phyloP scores from a whole-genome alignment of 2,797 vertebrate species.

The Halcyon smyrnensis region DNA sequence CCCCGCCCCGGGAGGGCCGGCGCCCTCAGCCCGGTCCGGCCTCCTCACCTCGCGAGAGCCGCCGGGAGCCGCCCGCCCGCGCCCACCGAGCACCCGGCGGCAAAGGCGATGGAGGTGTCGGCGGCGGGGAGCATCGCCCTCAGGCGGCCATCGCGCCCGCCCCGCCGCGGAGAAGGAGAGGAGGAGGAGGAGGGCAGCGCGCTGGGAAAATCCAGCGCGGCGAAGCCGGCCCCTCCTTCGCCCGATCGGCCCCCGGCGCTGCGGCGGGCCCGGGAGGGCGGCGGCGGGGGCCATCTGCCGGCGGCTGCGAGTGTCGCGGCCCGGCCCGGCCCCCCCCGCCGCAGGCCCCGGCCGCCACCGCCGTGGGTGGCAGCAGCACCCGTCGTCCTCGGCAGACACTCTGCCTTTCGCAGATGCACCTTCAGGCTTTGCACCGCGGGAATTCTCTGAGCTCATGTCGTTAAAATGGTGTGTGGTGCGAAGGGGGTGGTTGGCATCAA shows the following conservation, averaged over 20 bases:
- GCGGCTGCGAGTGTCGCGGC: neutral
- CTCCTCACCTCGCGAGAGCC: neutral
- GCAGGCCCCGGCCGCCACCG: neutral
- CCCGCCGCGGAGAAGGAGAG: neutral
- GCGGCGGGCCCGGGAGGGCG: neutral
- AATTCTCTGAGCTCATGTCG: too few relatives aligned
- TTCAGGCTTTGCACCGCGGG: neutral
- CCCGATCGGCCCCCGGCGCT: neutral
- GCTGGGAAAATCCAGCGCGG: neutral
- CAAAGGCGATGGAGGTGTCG: neutral
- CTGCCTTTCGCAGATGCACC: neutral
- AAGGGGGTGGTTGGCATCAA: neutral
- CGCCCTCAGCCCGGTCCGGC: neutral
- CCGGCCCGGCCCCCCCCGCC: too few relatives aligned
- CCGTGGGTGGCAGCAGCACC: rapidly evolving
- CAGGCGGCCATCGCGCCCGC: neutral
- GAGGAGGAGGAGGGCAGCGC: neutral
- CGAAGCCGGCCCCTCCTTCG: neutral
- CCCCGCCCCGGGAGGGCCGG: conserved; percentile 21
- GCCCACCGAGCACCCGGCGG: neutral
- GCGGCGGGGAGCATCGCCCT: conserved; percentile 1
- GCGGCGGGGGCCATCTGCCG: conserved; percentile 38
- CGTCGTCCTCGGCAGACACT: rapidly evolving
- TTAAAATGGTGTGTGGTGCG: neutral
- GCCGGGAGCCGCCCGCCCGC: neutral